Evolutionary conservation across 2,797 vertebrate species (phyloP), one percentile per base, ranked within the genome.

Genomic region (Delichon dasypus): DNA sequence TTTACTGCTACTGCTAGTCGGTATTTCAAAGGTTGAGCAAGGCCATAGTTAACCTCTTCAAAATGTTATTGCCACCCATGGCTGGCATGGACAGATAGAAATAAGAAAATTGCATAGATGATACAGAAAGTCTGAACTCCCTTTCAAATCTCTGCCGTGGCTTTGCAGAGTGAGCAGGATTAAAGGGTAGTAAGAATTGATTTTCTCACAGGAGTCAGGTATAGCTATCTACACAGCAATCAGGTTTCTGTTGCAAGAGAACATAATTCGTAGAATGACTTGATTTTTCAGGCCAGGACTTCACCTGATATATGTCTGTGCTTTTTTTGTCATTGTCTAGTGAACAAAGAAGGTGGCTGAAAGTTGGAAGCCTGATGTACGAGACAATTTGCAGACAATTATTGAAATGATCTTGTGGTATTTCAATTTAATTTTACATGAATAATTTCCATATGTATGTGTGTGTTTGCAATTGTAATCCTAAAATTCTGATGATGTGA

Each of bases 161-260:
- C 64, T 93, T 88, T 85, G 64, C 60, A 82, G 86, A 13, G 48
- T 20, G 67, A 95, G 79, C 61, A 62, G 86, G 88, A 90, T 93
- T 94, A 95, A 94, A 91, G 60, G 22, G 78, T 55, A 85, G 92
- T 75, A 94, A 89, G 82, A 91, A 95, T 77, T 93, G 75, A 83
- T 96, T 95, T 97, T 94, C 68, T 89, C 93, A 61, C 57, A 88
- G 61, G 75, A 90, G 81, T 51, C 44, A 57, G 75, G 62, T 82
- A 92, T 36, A 82, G 61, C 83, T 90, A 50, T 61, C 75, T 50
- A 51, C 7, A 0, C 57, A 61, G 50, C 3, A 21, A 92, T 93
- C 90, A 88, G 57, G 26, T 75, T 90, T 92, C 89, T 92, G 85
- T 54, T 83, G 68, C 82, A 85, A 88, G 81, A 89, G 68, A 93